Base-by-base conservation (phyloP, 2,888 invertebrate genomes). In the Orchestes rusci region DNA sequence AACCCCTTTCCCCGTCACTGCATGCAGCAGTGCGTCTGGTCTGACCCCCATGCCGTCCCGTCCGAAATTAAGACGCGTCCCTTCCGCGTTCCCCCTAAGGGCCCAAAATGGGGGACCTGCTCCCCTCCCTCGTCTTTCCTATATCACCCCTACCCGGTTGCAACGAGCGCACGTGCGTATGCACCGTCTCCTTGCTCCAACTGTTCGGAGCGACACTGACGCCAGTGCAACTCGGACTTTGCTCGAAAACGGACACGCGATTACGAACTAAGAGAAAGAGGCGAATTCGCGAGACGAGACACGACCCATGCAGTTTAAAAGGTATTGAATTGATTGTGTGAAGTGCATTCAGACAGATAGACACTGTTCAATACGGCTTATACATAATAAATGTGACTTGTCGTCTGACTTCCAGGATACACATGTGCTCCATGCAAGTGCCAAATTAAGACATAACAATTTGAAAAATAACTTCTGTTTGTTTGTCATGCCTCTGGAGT, bases 131-230 rank as follows among this genome's bases (percentile, higher is more conserved):
- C 23, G 23, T 10, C 23, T 23, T 23, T 23, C 7, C 7, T 23
- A 5, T 23, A 5, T 23, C 23, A 7, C 23, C 10, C 10, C 7
- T 10, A 23, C 43, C 43, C 40, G 48, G 40, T 39, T 43, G 43
- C 43, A 44, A 41, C 43, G 43, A 43, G 39, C 49, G 49, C 49
- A 49, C 49, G 49, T 49, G 49, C 49, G 48, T n/a, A n/a, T 48
- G 48, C 48, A 48, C 41, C 44, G 48, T 35, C 41, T 38, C 43
- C 35, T 34, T n/a, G n/a, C n/a, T n/a, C n/a, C n/a, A n/a, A n/a
- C 45, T 23, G 10, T 23, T 5, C 23, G 40, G 44, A 35, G 45
- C 39, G 48, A 20, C 28, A n/a, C 5, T 32, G 16, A 33, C 30
- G 12, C 5, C 48, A 49, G 49, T 49, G 49, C 49, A 49, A 49